These are phyloP conservation scores for Chrysolina americana DNA, from an alignment of 2,888 invertebrate genomes.

Conservation along the genomic window DNA sequence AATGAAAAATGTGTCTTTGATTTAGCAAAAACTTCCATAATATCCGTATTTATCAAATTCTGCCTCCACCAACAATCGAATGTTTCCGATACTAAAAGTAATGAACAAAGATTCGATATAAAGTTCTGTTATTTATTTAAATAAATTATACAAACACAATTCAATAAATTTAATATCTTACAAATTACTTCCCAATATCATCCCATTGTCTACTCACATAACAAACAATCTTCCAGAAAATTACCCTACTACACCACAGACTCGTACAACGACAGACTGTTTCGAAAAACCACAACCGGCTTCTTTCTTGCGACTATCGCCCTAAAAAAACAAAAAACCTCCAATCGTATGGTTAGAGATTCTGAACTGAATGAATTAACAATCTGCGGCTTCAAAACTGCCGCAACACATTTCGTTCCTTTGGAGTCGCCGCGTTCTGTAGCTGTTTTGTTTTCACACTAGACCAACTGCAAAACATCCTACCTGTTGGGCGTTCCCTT, in stretches of 20 bases:
- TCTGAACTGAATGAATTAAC: too few species aligned
- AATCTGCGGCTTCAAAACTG: too few species aligned
- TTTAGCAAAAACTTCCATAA: too few species aligned
- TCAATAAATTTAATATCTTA: conserved; percentile 42
- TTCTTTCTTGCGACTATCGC: not conserved
- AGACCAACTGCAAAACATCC: too few species aligned
- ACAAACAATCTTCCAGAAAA: conserved; percentile 33
- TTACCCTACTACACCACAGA: conserved; percentile 34
- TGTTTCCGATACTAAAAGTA: too few species aligned
- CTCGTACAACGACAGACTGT: not conserved
- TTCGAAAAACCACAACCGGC: not conserved
- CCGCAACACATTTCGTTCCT: too few species aligned
- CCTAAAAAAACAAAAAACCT: not conserved
- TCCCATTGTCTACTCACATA: conserved; percentile 6
- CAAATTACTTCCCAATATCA: conserved; percentile 31
- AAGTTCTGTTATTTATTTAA: conserved; percentile 35
- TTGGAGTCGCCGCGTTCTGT: too few species aligned
- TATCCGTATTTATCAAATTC: too few species aligned
- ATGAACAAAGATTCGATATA: not conserved
- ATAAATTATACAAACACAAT: conserved; percentile 43
- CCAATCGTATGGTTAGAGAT: not conserved
- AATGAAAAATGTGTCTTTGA: too few species aligned
- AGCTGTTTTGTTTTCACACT: too few species aligned
- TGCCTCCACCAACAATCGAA: too few species aligned
- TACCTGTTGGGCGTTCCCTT: too few species aligned